Evolutionary conservation across 2,113 vertebrate species (phyloP).

Genomic region (Todiramphus saurophagus): DNA sequence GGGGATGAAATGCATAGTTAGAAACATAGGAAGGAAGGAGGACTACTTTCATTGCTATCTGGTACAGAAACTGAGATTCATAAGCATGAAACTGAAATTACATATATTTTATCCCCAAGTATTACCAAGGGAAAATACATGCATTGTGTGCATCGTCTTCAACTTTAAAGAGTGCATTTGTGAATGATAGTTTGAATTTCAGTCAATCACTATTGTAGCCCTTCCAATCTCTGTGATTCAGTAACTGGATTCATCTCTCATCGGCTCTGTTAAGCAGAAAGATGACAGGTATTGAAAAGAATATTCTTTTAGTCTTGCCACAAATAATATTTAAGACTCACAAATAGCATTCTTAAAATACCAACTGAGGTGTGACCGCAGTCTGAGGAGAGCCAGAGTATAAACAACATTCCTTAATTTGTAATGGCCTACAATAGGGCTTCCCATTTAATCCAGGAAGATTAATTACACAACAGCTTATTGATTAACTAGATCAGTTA

Average conservation of each 20-base stretch:
- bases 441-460: background rate
- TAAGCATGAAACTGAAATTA: background rate
- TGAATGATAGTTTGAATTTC: background rate
- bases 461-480: background rate
- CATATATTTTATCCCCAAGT: background rate
- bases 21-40: background rate
- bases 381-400: background rate
- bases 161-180: background rate
- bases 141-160: background rate
- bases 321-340: background rate
- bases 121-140: background rate
- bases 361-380: background rate
- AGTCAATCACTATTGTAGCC: background rate
- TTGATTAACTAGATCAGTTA: background rate
- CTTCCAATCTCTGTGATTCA: background rate
- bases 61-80: background rate
- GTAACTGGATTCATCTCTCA: background rate
- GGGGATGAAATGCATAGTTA: background rate
- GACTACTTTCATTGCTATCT: background rate
- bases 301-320: background rate
- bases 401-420: background rate
- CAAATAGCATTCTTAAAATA: background rate
- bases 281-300: background rate
- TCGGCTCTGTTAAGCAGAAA: fast-evolving
- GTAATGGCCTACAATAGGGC: background rate